Evolutionary conservation across 2,797 vertebrate genomes (phyloP).

Genomic region (Nyctibius grandis): DNA sequence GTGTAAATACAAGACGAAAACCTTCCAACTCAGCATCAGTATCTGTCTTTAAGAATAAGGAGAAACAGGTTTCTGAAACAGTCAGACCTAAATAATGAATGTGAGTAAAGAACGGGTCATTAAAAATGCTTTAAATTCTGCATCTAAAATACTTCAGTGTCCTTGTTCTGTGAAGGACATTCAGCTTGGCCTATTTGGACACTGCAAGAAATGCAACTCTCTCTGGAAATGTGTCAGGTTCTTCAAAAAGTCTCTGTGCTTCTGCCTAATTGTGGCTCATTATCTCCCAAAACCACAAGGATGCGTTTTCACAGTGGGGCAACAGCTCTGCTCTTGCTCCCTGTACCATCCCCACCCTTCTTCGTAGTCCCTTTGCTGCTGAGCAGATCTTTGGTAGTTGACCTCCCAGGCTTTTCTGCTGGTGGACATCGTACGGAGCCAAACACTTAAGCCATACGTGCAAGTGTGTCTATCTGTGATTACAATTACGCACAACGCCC

Average conservation of each 20-base stretch:
- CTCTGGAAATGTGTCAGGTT: background rate
- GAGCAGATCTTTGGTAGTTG: background rate
- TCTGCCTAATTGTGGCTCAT: background rate
- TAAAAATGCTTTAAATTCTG: conserved; percentile 27
- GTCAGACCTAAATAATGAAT: conserved; percentile 36
- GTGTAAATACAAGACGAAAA: background rate
- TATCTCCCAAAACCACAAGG: background rate
- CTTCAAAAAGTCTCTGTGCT: background rate
- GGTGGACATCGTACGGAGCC: fast-evolving
- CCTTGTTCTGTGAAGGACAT: background rate
- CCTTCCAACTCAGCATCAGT: background rate
- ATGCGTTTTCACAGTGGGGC: background rate
- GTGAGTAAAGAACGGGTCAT: conserved; percentile 18
- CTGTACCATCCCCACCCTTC: background rate
- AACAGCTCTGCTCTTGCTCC: background rate
- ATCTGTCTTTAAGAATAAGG: background rate
- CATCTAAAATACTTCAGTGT: background rate
- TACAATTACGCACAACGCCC: too few relatives aligned
- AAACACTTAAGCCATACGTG: background rate
- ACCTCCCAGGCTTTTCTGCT: background rate
- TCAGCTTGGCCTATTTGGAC: background rate
- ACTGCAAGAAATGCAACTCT: background rate
- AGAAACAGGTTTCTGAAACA: background rate
- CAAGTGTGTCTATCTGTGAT: background rate
- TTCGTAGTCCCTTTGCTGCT: background rate